These are phyloP conservation scores for Pandion haliaetus DNA, from an alignment of 2,113 vertebrate genomes.

Conservation along the genomic window DNA sequence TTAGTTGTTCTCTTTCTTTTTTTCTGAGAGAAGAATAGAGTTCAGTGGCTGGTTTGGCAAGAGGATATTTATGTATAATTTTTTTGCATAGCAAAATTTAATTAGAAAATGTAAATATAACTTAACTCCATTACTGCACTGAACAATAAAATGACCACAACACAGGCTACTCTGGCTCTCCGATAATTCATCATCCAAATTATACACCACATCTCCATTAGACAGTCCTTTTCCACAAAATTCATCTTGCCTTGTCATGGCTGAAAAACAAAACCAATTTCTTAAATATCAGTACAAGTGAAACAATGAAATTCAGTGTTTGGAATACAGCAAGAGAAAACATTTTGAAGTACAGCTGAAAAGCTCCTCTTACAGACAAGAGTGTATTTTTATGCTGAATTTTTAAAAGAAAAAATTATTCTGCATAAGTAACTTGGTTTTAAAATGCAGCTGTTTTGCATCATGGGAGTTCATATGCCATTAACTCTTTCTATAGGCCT, in stretches of 20 bases:
- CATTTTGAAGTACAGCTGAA: neutral
- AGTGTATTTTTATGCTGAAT: neutral
- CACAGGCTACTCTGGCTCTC: neutral
- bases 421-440: neutral
- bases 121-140: neutral
- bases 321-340: neutral
- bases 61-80: neutral
- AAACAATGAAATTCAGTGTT: neutral
- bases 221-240: neutral
- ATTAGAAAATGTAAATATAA: slow-evolving; percentile 22
- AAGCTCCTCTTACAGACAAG: neutral
- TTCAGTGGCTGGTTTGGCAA: neutral
- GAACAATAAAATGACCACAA: slow-evolving; percentile 13
- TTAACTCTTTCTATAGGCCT: neutral
- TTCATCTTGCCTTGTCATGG: neutral
- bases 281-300: neutral
- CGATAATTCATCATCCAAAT: slow-evolving; percentile 7
- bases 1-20: neutral
- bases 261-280: neutral
- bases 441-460: neutral
- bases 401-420: neutral
- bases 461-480: neutral
- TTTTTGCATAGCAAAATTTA: neutral
- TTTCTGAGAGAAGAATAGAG: neutral
- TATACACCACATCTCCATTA: neutral